A percentile compares a stretch with the other conserved stretches of the same genome.
Conservation (phyloP, 1,140 invertebrate species). For the Andrena cerasifolii region DNA sequence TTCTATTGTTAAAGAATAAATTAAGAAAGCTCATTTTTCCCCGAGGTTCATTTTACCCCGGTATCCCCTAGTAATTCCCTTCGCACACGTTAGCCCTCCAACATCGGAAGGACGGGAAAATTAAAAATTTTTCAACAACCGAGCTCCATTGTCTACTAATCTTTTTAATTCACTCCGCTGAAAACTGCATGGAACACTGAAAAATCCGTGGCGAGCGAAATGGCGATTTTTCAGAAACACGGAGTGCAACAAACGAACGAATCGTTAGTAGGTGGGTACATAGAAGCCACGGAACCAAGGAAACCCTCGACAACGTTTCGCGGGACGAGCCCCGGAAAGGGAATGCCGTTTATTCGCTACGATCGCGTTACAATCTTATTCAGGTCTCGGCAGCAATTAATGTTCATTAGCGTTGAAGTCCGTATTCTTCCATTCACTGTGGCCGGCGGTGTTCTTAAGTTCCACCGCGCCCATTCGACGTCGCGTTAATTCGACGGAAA, state of each 20-base stretch:
- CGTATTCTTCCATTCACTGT: constrained; percentile 28
- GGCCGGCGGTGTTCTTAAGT: constrained; percentile 40
- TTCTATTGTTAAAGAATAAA: no score
- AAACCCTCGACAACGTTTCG: constrained; percentile 34
- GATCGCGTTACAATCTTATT: constrained; percentile 52
- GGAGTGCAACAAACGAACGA: constrained; percentile 8
- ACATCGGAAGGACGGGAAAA: no score
- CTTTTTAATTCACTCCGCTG: neutral
- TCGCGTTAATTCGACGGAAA: constrained; percentile 36
- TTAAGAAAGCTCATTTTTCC: no score
- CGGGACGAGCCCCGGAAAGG: constrained; percentile 7
- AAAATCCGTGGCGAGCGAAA: neutral
- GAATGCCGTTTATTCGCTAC: constrained; percentile 37
- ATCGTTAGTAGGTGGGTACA: constrained; percentile 27
- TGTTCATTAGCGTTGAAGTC: constrained; percentile 54
- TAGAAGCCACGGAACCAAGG: constrained; percentile 10
- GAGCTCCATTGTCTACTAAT: neutral
- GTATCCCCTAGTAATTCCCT: no score
- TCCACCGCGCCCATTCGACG: constrained; percentile 13
- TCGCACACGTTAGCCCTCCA: no score
- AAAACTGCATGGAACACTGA: neutral
- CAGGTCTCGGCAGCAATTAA: constrained; percentile 51
- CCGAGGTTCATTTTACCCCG: no score
- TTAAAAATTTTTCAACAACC: neutral
- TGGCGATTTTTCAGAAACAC: constrained; percentile 1